phyloP scores from a whole-genome alignment of 2,888 invertebrate genomes.

The Frankliniella intonsa region DNA sequence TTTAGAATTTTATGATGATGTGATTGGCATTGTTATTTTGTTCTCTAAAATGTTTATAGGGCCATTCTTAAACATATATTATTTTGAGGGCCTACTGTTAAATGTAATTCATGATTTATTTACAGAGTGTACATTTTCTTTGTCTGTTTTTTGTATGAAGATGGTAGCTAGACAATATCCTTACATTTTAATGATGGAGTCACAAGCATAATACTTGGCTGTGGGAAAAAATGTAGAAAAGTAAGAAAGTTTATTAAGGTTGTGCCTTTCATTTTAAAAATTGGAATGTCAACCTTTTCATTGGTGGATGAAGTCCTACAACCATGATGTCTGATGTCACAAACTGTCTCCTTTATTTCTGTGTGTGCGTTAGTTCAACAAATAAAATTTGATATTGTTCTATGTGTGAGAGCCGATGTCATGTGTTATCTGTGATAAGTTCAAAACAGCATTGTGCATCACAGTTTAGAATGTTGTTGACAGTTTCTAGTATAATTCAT shows the following conservation, averaged over 20 bases:
- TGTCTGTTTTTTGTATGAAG: neutral
- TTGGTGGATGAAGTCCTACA: neutral
- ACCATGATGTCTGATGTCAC: conserved; percentile 8
- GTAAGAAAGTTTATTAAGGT: neutral
- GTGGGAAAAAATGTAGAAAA: neutral
- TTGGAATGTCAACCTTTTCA: neutral
- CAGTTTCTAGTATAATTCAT: neutral
- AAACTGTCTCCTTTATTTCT: neutral
- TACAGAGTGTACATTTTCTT: neutral
- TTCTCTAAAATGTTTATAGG: conserved; percentile 15
- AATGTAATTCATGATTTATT: neutral
- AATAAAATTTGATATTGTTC: conserved; percentile 7
- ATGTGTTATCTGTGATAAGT: conserved; percentile 23
- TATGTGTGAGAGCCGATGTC: conserved; percentile 8
- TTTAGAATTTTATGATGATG: neutral
- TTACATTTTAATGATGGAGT: neutral
- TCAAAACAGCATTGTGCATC: conserved; percentile 20
- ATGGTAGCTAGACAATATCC: neutral
- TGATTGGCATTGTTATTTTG: conserved; percentile 23
- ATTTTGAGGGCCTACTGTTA: neutral
- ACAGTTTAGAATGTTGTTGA: neutral
- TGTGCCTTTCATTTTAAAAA: conserved; percentile 3
- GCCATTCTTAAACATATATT: neutral
- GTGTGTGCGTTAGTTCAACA: neutral
- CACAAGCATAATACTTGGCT: conserved; percentile 23